Conservation (phyloP, 2,113 vertebrate genomes). For the Ia io region DNA sequence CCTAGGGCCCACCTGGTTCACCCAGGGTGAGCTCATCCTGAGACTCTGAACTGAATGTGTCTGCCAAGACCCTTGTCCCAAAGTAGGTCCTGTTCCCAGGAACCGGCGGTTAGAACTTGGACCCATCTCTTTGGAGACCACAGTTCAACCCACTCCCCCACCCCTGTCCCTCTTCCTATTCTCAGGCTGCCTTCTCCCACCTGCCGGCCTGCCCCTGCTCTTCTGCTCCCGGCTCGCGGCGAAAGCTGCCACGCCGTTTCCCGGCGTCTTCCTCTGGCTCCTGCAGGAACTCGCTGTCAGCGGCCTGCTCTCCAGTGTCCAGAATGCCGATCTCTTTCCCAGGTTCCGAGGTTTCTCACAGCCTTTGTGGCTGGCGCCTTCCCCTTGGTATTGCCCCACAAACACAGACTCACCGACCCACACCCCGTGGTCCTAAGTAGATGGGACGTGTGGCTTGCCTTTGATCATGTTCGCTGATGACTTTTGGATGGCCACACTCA, state of each 20-base stretch:
- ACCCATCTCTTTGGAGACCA: background rate
- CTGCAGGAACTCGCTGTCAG: background rate
- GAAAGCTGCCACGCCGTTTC: background rate
- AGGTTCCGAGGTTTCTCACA: background rate
- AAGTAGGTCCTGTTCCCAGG: background rate
- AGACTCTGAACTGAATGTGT: background rate
- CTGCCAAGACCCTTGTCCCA: background rate
- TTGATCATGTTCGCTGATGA: background rate
- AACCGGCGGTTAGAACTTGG: background rate
- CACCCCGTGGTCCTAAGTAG: rapidly evolving
- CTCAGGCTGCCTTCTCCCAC: background rate
- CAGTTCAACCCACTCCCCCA: rapidly evolving
- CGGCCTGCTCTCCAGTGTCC: background rate
- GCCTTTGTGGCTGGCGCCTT: background rate
- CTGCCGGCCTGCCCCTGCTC: background rate
- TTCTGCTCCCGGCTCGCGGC: background rate
- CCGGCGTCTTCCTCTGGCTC: background rate
- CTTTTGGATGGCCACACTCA: background rate
- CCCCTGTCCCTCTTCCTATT: rapidly evolving
- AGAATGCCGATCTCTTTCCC: background rate
- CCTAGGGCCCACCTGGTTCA: background rate
- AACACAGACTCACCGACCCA: background rate
- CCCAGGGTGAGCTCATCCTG: background rate
- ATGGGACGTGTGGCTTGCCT: rapidly evolving
- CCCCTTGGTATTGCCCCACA: background rate